Conservation (phyloP, 2,113 vertebrate genomes). For the Poecilia latipinna region DNA sequence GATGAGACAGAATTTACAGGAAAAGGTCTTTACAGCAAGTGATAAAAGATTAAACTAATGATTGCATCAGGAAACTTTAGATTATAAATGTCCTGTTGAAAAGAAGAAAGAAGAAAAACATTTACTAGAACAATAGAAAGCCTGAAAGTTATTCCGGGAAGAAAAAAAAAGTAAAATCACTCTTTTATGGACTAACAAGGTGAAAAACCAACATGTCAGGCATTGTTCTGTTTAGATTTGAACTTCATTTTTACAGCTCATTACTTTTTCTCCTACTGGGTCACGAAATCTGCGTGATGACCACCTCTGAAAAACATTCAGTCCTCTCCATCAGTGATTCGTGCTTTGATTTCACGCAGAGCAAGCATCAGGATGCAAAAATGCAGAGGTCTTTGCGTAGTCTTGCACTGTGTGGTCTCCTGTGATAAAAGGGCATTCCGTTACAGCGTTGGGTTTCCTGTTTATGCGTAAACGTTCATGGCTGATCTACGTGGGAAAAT, state of each 20-base stretch:
- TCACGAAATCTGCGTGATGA: background rate
- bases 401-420: conserved; percentile 41
- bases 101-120: background rate
- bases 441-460: conserved; percentile 10
- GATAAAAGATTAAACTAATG: background rate
- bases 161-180: background rate
- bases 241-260: conserved; percentile 3
- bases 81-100: background rate
- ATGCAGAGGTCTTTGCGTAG: conserved; percentile 28
- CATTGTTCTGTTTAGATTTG: background rate
- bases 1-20: background rate
- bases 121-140: conserved; percentile 4
- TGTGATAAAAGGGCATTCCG: conserved; percentile 41
- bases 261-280: conserved; percentile 4
- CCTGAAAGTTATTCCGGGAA: background rate
- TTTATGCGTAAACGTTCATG: conserved; percentile 17
- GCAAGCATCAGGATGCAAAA: background rate
- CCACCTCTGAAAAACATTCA: background rate
- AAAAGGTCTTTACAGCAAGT: background rate
- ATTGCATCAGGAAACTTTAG: background rate
- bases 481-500: conserved; percentile 43
- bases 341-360: conserved; percentile 6
- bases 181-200: conserved; percentile 7
- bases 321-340: background rate
- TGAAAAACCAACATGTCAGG: background rate